Evolutionary conservation across 2,888 invertebrate species (phyloP).

Genomic region (Drosophila affinis): DNA sequence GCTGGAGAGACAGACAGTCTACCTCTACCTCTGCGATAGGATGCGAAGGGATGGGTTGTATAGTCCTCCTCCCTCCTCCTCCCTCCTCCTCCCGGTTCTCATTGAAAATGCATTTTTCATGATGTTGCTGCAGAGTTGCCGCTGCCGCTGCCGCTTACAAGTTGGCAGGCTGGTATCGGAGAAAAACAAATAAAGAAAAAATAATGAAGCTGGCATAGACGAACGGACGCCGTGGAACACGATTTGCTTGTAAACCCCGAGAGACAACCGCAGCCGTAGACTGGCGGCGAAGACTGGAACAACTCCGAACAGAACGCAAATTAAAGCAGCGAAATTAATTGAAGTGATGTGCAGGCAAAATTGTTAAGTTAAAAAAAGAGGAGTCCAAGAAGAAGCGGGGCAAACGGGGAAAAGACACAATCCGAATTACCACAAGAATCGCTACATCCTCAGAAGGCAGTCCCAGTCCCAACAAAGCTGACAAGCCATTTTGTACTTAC

Average conservation of each 20-base stretch:
- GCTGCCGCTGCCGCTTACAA: slow-evolving; percentile 44
- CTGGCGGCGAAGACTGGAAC: slow-evolving; percentile 40
- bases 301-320: slow-evolving; percentile 66
- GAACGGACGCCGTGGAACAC: slow-evolving; percentile 82
- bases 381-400: slow-evolving; percentile 13
- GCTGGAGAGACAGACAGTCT: slow-evolving; percentile 70
- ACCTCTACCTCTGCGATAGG: slow-evolving; percentile 31
- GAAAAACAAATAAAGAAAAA: slow-evolving; percentile 17
- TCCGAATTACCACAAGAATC: slow-evolving; percentile 41
- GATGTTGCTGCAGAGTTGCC: slow-evolving; percentile 58
- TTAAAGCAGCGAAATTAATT: slow-evolving; percentile 74
- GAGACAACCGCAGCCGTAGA: slow-evolving; percentile 41
- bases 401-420: not conserved
- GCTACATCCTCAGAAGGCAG: slow-evolving; percentile 28
- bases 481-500: slow-evolving; percentile 82
- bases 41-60: slow-evolving; percentile 1
- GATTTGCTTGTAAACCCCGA: slow-evolving; percentile 80
- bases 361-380: slow-evolving; percentile 36
- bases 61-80: too few species aligned
- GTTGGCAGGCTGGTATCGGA: slow-evolving; percentile 30
- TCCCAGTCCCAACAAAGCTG: slow-evolving; percentile 61
- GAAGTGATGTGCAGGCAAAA: slow-evolving; percentile 74
- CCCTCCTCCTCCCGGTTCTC: slow-evolving; percentile 36
- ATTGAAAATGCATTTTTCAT: slow-evolving; percentile 80
- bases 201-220: slow-evolving; percentile 79